These are phyloP conservation scores for Eulemur rufifrons DNA, from an alignment of 2,113 vertebrate genomes.

Conservation along the genomic window DNA sequence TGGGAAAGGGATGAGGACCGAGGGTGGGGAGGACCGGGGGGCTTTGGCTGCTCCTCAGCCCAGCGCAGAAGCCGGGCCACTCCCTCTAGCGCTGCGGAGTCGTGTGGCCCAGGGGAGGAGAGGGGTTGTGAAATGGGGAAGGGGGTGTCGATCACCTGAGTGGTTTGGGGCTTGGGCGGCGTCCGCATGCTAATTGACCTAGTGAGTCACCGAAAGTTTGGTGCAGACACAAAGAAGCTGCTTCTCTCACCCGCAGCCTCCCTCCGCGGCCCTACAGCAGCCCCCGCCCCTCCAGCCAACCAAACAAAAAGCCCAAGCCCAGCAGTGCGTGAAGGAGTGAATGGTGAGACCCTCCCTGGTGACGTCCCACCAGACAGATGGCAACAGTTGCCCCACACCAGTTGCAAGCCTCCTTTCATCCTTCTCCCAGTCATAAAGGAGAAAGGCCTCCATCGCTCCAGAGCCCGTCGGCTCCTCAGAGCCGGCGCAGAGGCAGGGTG, in stretches of 20 bases:
- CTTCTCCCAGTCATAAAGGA: constrained; percentile 62
- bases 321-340: constrained; percentile 77
- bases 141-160: neutral
- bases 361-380: constrained; percentile 80
- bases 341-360: constrained; percentile 59
- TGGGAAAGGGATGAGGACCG: neutral
- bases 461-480: neutral
- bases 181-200: constrained; percentile 57
- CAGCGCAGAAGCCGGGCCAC: neutral
- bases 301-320: constrained; percentile 83
- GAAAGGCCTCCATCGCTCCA: constrained; percentile 22
- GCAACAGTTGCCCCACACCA: constrained; percentile 81
- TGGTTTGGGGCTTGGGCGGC: neutral
- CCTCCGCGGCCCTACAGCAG: neutral
- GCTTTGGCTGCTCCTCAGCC: neutral
- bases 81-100: neutral
- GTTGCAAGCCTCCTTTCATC: constrained; percentile 79
- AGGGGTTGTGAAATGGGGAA: neutral
- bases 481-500: neutral
- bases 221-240: constrained; percentile 76
- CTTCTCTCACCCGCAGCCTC: constrained; percentile 28
- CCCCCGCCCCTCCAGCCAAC: neutral
- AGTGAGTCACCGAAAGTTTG: constrained; percentile 61
- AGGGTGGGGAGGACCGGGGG: neutral
- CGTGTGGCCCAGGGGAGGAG: neutral